Evolutionary conservation across 2,888 invertebrate species (phyloP), one percentile per base, ranked within the genome.

Genomic region (Netelia inedita): DNA sequence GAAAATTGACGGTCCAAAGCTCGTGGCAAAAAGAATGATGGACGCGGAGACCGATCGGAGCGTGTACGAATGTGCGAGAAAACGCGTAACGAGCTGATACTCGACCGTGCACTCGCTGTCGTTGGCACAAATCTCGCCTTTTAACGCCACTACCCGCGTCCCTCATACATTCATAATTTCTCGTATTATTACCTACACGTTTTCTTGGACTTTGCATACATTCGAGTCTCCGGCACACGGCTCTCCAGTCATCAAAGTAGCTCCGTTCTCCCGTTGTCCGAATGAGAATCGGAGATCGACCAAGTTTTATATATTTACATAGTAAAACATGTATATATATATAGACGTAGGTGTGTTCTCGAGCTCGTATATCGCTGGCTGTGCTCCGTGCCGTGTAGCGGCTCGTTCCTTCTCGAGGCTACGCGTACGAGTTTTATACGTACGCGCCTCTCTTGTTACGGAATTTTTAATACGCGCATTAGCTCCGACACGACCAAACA

Each of bases 121-220:
- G 66, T 73, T 59, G 80, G 63, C 72, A 72, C 71, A 72, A 53
- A 43, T 57, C 14, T 19, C 43, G 72, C 63, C n/a, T 63, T 71
- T 28, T 5, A 28, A 28, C 28, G 14, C 28, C 35, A 11, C 71
- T 72, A 72, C 53, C 23, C 53, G 61, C 10, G 68, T 23, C 72
- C 78, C 69, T 50, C 28, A 11, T 35, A 71, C 79, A 35, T 68
- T 65, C 65, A 61, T 28, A 41, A 73, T 81, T 28, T 28, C 28
- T 28, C 81, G 81, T 78, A 76, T 80, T 84, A 78, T 55, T 69
- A 57, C 76, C 76, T 84, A 74, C 63, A 82, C 85, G 83, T 87
- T 87, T 84, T 86, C 71, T 80, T 85, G 85, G 86, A 87, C 87
- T 86, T 86, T 87, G 86, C 85, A 83, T 86, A 83, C 78, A 75